Base-by-base conservation (phyloP, 2,113 vertebrate species). In the Bombycilla garrulus region DNA sequence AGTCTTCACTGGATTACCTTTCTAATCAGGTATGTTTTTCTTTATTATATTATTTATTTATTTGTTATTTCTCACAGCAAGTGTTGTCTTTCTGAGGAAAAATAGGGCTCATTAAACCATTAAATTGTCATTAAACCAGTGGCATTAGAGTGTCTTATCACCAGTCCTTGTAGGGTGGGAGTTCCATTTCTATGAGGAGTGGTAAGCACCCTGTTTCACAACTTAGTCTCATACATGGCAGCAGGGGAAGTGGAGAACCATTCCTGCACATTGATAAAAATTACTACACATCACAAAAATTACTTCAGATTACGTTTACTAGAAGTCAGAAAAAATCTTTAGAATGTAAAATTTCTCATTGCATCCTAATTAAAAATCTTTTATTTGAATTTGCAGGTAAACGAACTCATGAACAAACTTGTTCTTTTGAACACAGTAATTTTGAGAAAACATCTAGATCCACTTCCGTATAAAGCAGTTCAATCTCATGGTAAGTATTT, bases 1-100 rank as follows among this genome's bases (percentile, higher is more conserved):
- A 99, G 73, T 98, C 98, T 91, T 98, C 99, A 17, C 93, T 99
- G 96, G 99, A 99, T 96, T 98, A 98, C 80, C 98, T 99, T 86
- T 98, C 98, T 87, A 98, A 94, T 94, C 99, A 99, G 98, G 98
- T 99, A 97, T 33, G 54, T 79, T 88, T 83, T 79, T 56, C 38
- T 65, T 60, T 33, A 44, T 64, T 23, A 6, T 78, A 36, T n/a
- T n/a, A n/a, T n/a, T n/a, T n/a, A n/a, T n/a, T n/a, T 53, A 79
- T 57, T 66, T 82, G 57, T 54, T 81, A 47, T 69, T 77, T 80
- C 70, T 51, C 18, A 48, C 24, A 56, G 26, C 8, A 45, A 2
- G 2, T 73, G 13, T 40, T 84, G 8, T 56, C 23, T 66, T 44
- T 66, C 33, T 74, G 24, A 60, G 33, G 53, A 71, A 90, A 93